These are phyloP conservation scores for Pelecanoides urinatrix DNA, from an alignment of 2,113 vertebrate genomes.

Conservation along the genomic window DNA sequence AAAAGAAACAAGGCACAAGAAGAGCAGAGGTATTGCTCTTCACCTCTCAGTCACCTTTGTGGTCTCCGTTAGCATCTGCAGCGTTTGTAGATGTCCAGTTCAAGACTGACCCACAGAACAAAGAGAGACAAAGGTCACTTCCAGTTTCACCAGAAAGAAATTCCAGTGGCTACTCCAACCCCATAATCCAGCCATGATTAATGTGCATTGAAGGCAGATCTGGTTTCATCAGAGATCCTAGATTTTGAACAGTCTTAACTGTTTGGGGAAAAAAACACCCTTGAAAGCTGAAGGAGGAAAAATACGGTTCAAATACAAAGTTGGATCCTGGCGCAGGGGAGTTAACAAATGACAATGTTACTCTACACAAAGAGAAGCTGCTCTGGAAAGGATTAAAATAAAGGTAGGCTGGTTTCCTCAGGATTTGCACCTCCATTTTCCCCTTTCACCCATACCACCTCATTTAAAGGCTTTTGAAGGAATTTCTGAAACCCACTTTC, in stretches of 20 bases:
- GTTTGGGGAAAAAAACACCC: neutral
- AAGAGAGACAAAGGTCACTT: constrained; percentile 45
- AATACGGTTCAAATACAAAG: neutral
- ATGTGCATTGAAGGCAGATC: neutral
- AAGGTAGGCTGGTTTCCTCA: neutral
- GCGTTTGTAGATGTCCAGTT: constrained; percentile 26
- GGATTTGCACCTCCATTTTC: neutral
- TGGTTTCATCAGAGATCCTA: constrained; percentile 9
- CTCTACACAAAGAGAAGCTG: neutral
- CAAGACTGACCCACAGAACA: constrained; percentile 7
- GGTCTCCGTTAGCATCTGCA: neutral
- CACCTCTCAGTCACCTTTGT: constrained; percentile 14
- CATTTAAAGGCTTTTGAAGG: neutral
- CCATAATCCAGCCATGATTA: constrained; percentile 38
- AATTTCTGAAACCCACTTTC: neutral
- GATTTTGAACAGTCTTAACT: neutral
- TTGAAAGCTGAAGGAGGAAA: neutral
- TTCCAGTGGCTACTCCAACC: constrained; percentile 45
- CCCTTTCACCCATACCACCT: neutral
- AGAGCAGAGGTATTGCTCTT: neutral
- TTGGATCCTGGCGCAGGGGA: neutral
- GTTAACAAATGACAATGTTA: neutral
- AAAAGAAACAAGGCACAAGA: neutral
- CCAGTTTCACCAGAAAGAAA: constrained; percentile 40
- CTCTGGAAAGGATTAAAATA: neutral